Evolutionary conservation across 2,797 vertebrate species (phyloP), one percentile per base, ranked within the genome.

Genomic region (Sylvia borin): DNA sequence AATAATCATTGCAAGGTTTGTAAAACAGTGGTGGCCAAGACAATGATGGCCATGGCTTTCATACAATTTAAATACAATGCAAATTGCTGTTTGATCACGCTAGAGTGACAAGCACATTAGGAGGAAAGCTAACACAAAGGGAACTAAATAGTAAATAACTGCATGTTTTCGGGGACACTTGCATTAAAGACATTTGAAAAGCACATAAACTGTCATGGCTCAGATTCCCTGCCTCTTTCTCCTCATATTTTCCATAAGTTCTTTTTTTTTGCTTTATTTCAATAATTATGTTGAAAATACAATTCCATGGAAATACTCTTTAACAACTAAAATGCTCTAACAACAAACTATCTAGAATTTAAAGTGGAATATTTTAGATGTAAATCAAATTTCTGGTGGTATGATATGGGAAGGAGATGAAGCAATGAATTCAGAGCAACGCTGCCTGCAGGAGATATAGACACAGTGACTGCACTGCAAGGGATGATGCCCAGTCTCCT

Each of bases 311-410:
- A 87, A 87, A 73, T 34, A 42, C 17, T 20, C 24, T 77, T 42
- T 26, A 86, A 50, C 21, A 94, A 40, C 19, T 38, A 15, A 38
- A 60, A 38, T 4, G 19, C 15, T 43, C 45, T 13, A 58, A 36
- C 32, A 87, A 65, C 21, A 50, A 95, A 43, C 21, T 70, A 92
- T 51, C 43, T 83, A 47, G 42, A 95, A 95, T 78, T 85, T 91
- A 27, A 65, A 96, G 71, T 85, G 79, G 72, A n/a, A 58, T 32
- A 40, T 95, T 97, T 97, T 93, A 93, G 73, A 58, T 57, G 34
- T 24, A 88, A 94, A 88, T 24, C 13, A 45, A 2, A 65, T 73
- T 27, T 88, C 29, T 54, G 47, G 20, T 47, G 36, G 15, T 9
- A 38, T 68, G 47, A 45, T 21, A 34, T 0, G 5, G 27, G 17